Evolutionary conservation across 2,113 vertebrate species (phyloP).

Genomic region (Nymphicus hollandicus): DNA sequence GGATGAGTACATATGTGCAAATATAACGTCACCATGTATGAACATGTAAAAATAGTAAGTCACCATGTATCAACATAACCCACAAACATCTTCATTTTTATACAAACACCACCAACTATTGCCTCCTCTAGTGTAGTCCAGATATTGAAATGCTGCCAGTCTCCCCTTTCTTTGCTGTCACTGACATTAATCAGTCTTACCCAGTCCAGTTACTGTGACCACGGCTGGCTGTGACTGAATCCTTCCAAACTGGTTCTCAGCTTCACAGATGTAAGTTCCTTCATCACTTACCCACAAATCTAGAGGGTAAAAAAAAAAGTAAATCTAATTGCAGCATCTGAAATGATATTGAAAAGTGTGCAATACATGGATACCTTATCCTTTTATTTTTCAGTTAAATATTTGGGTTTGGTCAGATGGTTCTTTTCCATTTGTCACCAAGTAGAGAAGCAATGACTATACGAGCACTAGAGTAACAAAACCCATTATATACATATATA

Average conservation of each 20-base stretch:
- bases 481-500: background rate
- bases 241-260: slow-evolving; percentile 92
- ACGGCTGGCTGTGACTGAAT: slow-evolving; percentile 78
- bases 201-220: slow-evolving; percentile 89
- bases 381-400: background rate
- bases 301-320: slow-evolving; percentile 24
- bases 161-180: background rate
- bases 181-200: slow-evolving; percentile 69
- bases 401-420: background rate
- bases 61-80: background rate
- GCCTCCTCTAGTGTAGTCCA: background rate
- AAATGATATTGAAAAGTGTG: background rate
- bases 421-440: background rate
- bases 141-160: background rate
- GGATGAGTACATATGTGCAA: background rate
- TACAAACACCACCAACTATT: background rate
- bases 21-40: background rate
- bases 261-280: slow-evolving; percentile 88
- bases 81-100: background rate
- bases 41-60: background rate
- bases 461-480: background rate
- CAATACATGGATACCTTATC: fast-evolving
- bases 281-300: slow-evolving; percentile 92
- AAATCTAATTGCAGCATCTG: background rate
- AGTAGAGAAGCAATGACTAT: background rate